Evolutionary conservation across 2,888 invertebrate species (phyloP).

Genomic region (Odontocerum albicorne): DNA sequence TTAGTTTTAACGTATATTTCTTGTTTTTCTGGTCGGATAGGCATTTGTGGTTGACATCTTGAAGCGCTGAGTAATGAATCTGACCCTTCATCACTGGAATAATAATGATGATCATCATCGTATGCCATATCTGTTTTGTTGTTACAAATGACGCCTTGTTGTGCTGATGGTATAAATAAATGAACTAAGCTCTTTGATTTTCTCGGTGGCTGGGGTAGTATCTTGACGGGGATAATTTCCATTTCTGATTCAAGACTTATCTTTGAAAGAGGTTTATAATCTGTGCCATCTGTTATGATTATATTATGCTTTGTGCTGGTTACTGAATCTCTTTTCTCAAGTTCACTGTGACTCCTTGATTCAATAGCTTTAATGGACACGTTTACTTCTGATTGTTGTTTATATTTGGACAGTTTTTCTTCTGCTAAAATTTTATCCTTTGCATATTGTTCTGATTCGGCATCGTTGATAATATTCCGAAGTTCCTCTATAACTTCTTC

Average conservation of each 20-base stretch:
- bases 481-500: slow-evolving; percentile 87
- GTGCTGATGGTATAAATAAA: slow-evolving; percentile 64
- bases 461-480: slow-evolving; percentile 81
- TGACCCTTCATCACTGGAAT: slow-evolving; percentile 68
- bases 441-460: slow-evolving; percentile 68
- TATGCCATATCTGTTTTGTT: slow-evolving; percentile 55
- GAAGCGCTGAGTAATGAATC: slow-evolving; percentile 72
- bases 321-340: slow-evolving; percentile 56
- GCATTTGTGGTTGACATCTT: slow-evolving; percentile 48
- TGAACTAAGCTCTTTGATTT: slow-evolving; percentile 72
- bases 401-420: slow-evolving; percentile 46
- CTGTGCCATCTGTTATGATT: slow-evolving; percentile 51
- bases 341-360: slow-evolving; percentile 44
- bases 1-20: slow-evolving; percentile 41
- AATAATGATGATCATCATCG: slow-evolving; percentile 60
- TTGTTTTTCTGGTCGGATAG: slow-evolving; percentile 43
- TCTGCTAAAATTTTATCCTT: slow-evolving; percentile 45
- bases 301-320: slow-evolving; percentile 58
- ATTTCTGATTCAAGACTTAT: slow-evolving; percentile 59
- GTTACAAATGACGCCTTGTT: slow-evolving; percentile 58
- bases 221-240: slow-evolving; percentile 75
- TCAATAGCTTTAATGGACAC: slow-evolving; percentile 47
- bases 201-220: slow-evolving; percentile 80
- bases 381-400: slow-evolving; percentile 51
- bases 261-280: slow-evolving; percentile 46